Conservation (phyloP, 2,888 invertebrate genomes). For the Anorthoa munda region DNA sequence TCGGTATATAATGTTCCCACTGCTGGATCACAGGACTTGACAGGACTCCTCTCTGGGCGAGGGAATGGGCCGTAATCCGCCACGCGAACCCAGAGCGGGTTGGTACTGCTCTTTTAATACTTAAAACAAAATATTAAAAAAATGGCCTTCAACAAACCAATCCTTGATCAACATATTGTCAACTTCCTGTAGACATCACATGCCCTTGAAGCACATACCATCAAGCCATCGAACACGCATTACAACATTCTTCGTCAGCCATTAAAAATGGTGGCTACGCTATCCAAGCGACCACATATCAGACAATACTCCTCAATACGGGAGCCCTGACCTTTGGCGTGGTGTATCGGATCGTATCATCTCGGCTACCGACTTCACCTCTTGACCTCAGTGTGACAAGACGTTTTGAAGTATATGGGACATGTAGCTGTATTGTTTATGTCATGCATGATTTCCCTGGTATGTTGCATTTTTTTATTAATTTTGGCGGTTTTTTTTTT, state of each 20-base stretch:
- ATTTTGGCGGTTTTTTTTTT: too few species aligned
- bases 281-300: constrained; percentile 67
- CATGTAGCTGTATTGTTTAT: neutral
- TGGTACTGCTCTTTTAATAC: too few species aligned
- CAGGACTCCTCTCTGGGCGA: too few species aligned
- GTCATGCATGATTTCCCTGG: neutral
- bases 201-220: neutral
- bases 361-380: constrained; percentile 86
- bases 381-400: constrained; percentile 75
- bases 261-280: constrained; percentile 54
- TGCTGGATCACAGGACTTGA: too few species aligned
- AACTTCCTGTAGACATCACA: neutral
- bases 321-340: constrained; percentile 82
- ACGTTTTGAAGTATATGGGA: constrained; percentile 21
- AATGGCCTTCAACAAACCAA: neutral
- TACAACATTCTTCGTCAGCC: constrained; percentile 46
- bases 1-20: too few species aligned
- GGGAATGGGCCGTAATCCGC: too few species aligned
- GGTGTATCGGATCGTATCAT: constrained; percentile 83
- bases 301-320: constrained; percentile 83
- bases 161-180: neutral
- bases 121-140: neutral
- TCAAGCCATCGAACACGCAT: constrained; percentile 29
- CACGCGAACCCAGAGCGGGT: too few species aligned
- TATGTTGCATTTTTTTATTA: too few species aligned